Evolutionary conservation across 2,113 vertebrate species (phyloP), one percentile per base, ranked within the genome.

Genomic region (Ciconia maguari): DNA sequence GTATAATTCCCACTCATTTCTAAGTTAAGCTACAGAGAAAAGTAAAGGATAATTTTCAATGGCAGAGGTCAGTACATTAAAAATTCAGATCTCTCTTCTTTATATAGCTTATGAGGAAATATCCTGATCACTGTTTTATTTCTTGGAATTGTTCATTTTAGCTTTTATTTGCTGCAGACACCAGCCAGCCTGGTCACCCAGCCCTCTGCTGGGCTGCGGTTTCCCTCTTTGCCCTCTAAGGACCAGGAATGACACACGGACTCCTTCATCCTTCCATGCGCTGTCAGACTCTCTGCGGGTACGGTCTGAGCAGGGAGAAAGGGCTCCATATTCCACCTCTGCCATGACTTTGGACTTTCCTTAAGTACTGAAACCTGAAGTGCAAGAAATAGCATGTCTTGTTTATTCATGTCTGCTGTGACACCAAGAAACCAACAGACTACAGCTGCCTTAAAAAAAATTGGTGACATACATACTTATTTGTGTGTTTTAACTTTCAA

Each of bases 1-100:
- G 82, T 94, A 2, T 90, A 72, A 89, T 61, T 91, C 96, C 95
- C 38, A 92, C 87, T 94, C 46, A 42, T 48, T 92, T 94, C 91
- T 91, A 91, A 91, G 58, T 91, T 84, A 89, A 82, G 65, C 19
- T 44, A 34, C 41, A 3, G 3, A 69, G 41, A 82, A 87, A 81
- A 89, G 42, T 64, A 71, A 94, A 69, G 65, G 36, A 69, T 64
- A 52, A 87, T 84, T 91, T 90, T 92, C 62, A 69, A 2, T 84
- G 34, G 19, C 52, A 87, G 62, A 89, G 77, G 69, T 92, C 92
- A 84, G 13, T 84, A 57, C 20, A 48, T 82, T 46, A 91, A 83
- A 89, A 91, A 68, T 30, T 76, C 44, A n/a, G n/a, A 48, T 30
- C 4, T 71, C 30, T 88, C 60, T 90, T 75, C 51, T 77, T 81